Base-by-base conservation (phyloP, 2,797 vertebrate species). In the Novumbra hubbsi region DNA sequence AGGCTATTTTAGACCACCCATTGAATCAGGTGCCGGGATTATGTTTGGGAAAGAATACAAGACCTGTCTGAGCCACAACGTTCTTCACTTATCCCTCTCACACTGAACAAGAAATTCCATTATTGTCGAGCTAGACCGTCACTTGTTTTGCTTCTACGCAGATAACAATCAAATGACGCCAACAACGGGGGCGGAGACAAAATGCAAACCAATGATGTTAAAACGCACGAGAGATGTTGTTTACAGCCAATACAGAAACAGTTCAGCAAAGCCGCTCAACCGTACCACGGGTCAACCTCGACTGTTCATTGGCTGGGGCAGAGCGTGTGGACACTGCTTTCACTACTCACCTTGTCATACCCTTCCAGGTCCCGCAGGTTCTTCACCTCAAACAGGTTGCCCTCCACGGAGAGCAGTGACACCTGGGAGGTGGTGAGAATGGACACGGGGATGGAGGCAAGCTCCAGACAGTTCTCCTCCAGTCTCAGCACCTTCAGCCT, bases 371-470 rank as follows among this genome's bases (percentile, higher is more conserved):
- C 97, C 79, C 95, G 81, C 45, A 98, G 92, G 1, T 88, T 93
- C 92, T 95, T 98, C 78, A 98, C 97, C 85, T 99, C 97, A 71
- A 99, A 99, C 80, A 99, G 94, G 88, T 99, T 99, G 68, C 98
- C 97, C 88, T 99, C 98, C 78, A 98, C 90, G 32, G 96, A 96
- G 81, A 99, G 95, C 74, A 99, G 89, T 19, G 96, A 97, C 79
- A 99, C 96, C 83, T 95, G 96, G 16, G 98, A 99, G 76, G 96
- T 91, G 0, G 87, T 90, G 80, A 99, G 94, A 86, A 99, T 94
- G 79, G 95, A 94, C 27, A 88, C 75, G 12, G 98, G 98, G 82
- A 99, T 93, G 90, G 96, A 95, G 72, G 92, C 86, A 77, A 99
- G 92, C 70, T 99, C 98, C 87, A 99, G 89, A 75, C 98, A 99